phyloP scores from a whole-genome alignment of 2,888 invertebrate species.

The Andrena fulva region DNA sequence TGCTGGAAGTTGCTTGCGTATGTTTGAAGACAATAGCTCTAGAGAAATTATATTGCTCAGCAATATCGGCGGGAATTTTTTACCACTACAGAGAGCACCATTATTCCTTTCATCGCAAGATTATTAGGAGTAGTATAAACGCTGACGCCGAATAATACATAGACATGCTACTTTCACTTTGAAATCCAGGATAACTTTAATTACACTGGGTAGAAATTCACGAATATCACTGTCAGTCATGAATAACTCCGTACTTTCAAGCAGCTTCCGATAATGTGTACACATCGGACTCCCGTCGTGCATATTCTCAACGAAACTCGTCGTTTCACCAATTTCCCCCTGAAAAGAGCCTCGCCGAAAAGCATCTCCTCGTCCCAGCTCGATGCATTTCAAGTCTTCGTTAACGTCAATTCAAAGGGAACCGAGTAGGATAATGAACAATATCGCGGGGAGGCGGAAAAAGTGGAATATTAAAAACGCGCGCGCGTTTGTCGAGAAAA shows the following conservation, averaged over 20 bases:
- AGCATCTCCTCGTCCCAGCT: neutral
- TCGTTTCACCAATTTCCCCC: neutral
- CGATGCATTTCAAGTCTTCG: neutral
- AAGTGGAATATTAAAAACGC: constrained; percentile 23
- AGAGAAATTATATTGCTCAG: too few relatives aligned
- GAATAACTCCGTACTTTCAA: neutral
- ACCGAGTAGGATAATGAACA: constrained; percentile 18
- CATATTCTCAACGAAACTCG: neutral
- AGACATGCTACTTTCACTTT: too few relatives aligned
- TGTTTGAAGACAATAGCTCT: neutral
- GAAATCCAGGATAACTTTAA: too few relatives aligned
- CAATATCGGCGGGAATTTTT: too few relatives aligned
- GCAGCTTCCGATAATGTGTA: neutral
- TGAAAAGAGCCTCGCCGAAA: neutral
- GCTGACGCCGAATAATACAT: too few relatives aligned
- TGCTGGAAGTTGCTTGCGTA: neutral
- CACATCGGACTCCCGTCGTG: too few relatives aligned
- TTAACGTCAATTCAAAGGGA: neutral
- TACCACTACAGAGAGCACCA: too few relatives aligned
- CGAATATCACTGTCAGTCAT: too few relatives aligned
- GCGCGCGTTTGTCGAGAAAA: constrained; percentile 31
- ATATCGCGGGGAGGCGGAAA: neutral
- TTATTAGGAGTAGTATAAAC: too few relatives aligned
- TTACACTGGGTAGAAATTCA: too few relatives aligned
- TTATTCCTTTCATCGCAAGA: too few relatives aligned